Evolutionary conservation across 1,140 invertebrate genomes (phyloP).

Genomic region (Atopsyche davidsoni): DNA sequence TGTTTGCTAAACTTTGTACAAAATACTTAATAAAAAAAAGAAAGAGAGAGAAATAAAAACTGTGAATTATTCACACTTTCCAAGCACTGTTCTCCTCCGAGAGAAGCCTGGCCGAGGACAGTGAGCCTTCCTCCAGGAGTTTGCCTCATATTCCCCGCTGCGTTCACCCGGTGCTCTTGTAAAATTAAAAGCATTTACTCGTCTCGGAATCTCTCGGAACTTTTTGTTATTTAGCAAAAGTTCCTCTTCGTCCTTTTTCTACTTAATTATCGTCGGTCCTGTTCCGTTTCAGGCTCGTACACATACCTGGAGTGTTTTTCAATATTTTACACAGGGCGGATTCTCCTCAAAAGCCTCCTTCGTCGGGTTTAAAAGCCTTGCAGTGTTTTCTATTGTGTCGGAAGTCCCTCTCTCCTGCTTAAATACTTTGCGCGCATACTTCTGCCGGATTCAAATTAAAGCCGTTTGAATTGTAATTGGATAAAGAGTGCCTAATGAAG

Average conservation of each 20-base stretch:
- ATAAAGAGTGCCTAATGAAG: too few relatives aligned
- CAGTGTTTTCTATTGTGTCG: conserved; percentile 14
- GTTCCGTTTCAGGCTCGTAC: conserved; percentile 7
- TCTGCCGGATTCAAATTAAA: not conserved
- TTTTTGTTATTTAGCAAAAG: conserved; percentile 10
- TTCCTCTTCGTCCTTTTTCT: conserved; percentile 6
- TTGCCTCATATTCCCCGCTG: not conserved
- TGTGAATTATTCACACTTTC: too few relatives aligned
- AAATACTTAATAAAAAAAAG: too few relatives aligned
- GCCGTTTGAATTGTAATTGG: too few relatives aligned
- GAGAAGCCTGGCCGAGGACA: too few relatives aligned
- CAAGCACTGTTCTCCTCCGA: too few relatives aligned
- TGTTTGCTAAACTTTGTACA: too few relatives aligned
- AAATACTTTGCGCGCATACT: conserved; percentile 15
- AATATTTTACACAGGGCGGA: conserved; percentile 10
- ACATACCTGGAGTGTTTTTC: conserved; percentile 16
- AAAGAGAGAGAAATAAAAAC: too few relatives aligned
- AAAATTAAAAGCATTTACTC: conserved; percentile 21
- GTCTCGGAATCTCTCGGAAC: conserved; percentile 10
- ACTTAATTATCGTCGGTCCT: conserved; percentile 11
- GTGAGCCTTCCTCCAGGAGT: too few relatives aligned
- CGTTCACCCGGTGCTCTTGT: conserved; percentile 7
- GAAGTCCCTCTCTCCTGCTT: not conserved
- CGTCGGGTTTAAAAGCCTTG: conserved; percentile 16
- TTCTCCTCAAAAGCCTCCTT: not conserved